phyloP scores from a whole-genome alignment of 1,140 invertebrate species.

The Halictus rubicundus region DNA sequence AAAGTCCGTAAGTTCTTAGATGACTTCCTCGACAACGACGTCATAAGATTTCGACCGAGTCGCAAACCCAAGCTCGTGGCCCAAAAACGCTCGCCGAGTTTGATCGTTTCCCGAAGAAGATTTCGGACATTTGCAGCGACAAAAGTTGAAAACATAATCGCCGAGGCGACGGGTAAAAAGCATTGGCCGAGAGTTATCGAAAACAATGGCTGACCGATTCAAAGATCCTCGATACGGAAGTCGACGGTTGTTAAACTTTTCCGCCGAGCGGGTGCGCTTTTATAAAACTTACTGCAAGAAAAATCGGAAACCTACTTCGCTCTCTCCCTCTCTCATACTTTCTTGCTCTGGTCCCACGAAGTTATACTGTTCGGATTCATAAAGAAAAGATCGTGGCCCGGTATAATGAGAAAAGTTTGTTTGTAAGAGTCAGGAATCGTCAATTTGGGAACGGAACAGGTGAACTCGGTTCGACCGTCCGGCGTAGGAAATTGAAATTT shows the following conservation, averaged over 20 bases:
- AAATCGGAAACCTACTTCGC: constrained; percentile 18
- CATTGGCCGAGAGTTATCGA: neutral
- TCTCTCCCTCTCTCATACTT: neutral
- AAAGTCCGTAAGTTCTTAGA: too few relatives aligned
- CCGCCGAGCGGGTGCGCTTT: neutral
- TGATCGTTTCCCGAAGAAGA: too few relatives aligned
- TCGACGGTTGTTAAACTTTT: constrained; percentile 18
- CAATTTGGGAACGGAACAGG: constrained; percentile 26
- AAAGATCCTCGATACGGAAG: neutral
- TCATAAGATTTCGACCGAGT: too few relatives aligned
- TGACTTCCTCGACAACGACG: too few relatives aligned
- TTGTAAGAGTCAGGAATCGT: constrained; percentile 25
- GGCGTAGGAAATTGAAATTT: neutral
- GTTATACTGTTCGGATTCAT: constrained; percentile 33
- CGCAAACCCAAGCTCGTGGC: too few relatives aligned
- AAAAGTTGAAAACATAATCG: too few relatives aligned
- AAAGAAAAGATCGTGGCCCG: constrained; percentile 18
- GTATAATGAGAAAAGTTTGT: constrained; percentile 36
- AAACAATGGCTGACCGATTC: constrained; percentile 7
- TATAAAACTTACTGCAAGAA: constrained; percentile 26
- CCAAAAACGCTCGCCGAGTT: too few relatives aligned
- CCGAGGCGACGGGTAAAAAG: neutral
- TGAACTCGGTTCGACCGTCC: neutral
- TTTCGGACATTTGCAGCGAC: too few relatives aligned
- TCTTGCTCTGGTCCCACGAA: constrained; percentile 1